These are phyloP conservation scores for Sinocyclocheilus anophthalmus DNA, from an alignment of 2,113 vertebrate genomes.

Conservation along the genomic window DNA sequence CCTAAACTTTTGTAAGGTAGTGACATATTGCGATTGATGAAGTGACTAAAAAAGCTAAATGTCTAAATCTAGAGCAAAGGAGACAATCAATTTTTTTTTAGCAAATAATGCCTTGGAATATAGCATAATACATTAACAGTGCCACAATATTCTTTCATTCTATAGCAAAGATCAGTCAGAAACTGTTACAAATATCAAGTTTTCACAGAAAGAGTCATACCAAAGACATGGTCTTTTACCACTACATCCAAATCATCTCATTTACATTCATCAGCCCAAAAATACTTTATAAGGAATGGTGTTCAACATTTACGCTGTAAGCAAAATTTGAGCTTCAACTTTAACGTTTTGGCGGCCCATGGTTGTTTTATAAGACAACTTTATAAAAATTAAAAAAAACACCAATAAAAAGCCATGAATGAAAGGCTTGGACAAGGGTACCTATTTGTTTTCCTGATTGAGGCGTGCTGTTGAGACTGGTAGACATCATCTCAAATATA, in stretches of 20 bases:
- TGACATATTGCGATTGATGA: no score
- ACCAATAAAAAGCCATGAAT: no score
- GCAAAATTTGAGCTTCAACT: not conserved
- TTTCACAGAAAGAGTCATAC: not conserved
- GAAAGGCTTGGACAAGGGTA: constrained; percentile 16
- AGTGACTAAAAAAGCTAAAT: no score
- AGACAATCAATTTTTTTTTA: not conserved
- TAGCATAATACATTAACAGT: not conserved
- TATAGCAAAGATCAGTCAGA: not conserved
- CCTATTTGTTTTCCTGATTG: constrained; percentile 16
- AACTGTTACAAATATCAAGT: no score
- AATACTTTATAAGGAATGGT: no score
- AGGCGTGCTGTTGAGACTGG: constrained; percentile 36
- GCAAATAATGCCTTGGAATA: not conserved
- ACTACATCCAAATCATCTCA: not conserved
- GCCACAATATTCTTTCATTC: not conserved
- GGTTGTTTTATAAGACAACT: no score
- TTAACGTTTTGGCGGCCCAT: not conserved
- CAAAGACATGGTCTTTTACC: no score
- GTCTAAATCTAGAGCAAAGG: not conserved
- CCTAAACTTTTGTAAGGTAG: no score
- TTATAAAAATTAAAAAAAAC: no score
- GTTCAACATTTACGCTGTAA: no score
- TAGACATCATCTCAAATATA: constrained; percentile 64
- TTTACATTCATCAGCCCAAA: not conserved